Percentiles rank a stretch among this genome's conserved stretches.
These are phyloP conservation scores for Etia nguti DNA, from an alignment of 2,113 vertebrate species.

Conservation along the genomic window DNA sequence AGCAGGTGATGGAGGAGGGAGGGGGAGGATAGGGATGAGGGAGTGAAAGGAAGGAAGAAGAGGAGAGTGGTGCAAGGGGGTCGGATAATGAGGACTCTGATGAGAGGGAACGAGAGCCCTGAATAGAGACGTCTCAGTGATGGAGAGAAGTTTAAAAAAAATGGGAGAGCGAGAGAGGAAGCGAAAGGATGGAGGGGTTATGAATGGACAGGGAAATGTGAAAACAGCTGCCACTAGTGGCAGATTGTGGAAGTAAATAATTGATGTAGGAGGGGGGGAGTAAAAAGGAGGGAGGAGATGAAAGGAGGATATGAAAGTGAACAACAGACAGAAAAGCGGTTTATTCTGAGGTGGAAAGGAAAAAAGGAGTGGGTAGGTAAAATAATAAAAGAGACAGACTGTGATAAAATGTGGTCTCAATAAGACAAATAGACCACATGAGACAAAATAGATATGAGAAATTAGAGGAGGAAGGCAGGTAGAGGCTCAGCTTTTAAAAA, in stretches of 20 bases:
- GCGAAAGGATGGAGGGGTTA: background rate
- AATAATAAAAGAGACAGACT: background rate
- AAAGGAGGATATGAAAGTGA: background rate
- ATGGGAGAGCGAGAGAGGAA: background rate
- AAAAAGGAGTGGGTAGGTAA: background rate
- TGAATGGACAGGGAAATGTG: constrained; percentile 16
- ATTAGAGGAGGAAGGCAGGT: constrained; percentile 35
- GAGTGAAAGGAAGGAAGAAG: background rate
- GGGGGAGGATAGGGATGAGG: background rate
- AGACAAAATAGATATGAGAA: constrained; percentile 13
- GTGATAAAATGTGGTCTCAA: constrained; percentile 13
- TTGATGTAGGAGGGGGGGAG: background rate
- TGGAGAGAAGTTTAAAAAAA: background rate
- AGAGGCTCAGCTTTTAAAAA: constrained; percentile 7
- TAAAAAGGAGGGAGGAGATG: background rate
- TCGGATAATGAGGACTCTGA: constrained; percentile 52
- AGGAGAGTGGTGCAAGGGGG: constrained; percentile 11
- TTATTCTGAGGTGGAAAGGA: background rate
- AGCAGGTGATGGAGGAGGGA: constrained; percentile 57
- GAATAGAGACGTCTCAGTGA: constrained; percentile 34
- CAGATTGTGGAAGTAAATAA: constrained; percentile 27
- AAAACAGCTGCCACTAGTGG: constrained; percentile 68
- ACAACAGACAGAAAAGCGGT: background rate
- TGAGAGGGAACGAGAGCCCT: constrained; percentile 24
- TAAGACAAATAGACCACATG: background rate